These are phyloP conservation scores for Corvus moneduloides DNA, from an alignment of 2,113 vertebrate species.

Conservation along the genomic window DNA sequence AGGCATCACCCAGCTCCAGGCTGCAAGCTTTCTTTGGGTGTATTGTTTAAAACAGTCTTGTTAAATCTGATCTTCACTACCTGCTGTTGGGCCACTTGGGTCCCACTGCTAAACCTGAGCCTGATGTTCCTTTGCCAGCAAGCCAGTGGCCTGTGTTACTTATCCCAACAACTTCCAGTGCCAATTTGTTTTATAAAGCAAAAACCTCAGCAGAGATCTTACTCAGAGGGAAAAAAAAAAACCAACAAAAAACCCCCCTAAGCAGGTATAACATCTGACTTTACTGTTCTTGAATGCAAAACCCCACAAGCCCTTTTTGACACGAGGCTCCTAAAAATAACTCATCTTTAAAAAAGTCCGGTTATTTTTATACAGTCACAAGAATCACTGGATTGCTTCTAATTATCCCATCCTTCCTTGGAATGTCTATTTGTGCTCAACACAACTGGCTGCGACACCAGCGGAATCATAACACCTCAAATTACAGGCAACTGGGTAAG, in stretches of 20 bases:
- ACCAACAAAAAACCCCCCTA: neutral
- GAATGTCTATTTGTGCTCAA: conserved; percentile 41
- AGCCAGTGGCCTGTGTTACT: neutral
- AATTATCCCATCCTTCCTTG: conserved; percentile 48
- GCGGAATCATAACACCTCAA: neutral
- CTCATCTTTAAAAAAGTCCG: neutral
- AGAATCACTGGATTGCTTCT: conserved; percentile 53
- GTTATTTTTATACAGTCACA: conserved; percentile 54
- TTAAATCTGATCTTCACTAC: neutral
- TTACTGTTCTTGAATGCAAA: neutral
- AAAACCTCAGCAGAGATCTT: neutral
- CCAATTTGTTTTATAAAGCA: neutral
- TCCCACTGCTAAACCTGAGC: neutral
- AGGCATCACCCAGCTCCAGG: neutral
- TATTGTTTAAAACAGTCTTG: neutral
- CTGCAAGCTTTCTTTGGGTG: neutral
- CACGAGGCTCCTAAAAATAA: conserved; percentile 25
- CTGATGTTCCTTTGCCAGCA: neutral
- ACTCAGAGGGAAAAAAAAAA: neutral
- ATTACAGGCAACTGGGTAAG: conserved; percentile 5
- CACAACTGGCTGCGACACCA: conserved; percentile 18
- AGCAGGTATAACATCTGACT: neutral
- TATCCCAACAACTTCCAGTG: neutral
- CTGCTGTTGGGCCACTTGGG: neutral
- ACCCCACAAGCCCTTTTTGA: neutral